A percentile compares a stretch with the other conserved stretches of the same genome.
phyloP scores from a whole-genome alignment of 2,797 vertebrate genomes.

The Australoheros facetus region DNA sequence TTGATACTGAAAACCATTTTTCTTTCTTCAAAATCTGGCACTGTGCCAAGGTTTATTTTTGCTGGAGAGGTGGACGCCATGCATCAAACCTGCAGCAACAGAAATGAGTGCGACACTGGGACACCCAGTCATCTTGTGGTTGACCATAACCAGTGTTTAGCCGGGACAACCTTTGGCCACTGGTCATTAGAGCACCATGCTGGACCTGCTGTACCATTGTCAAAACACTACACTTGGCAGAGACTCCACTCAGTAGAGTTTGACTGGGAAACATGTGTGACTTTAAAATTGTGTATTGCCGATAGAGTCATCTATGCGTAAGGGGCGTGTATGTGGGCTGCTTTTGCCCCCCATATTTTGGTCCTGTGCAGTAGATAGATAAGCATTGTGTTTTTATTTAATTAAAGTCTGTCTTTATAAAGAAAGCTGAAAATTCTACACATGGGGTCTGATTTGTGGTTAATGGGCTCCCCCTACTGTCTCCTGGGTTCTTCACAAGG shows the following conservation, averaged over 20 bases:
- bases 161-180: slow-evolving; percentile 50
- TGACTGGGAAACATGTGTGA: slow-evolving; percentile 18
- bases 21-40: slow-evolving; percentile 61
- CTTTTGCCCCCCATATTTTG: not conserved
- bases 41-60: slow-evolving; percentile 53
- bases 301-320: not conserved
- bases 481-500: slow-evolving; percentile 32
- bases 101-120: slow-evolving; percentile 42
- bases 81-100: slow-evolving; percentile 37
- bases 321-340: not conserved
- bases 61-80: slow-evolving; percentile 45
- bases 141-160: slow-evolving; percentile 67
- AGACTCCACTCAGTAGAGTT: slow-evolving; percentile 6
- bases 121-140: slow-evolving; percentile 71
- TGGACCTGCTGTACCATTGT: slow-evolving; percentile 51
- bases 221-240: slow-evolving; percentile 65
- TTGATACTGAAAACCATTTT: slow-evolving; percentile 42
- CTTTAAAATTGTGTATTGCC: slow-evolving; percentile 10
- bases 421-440: not conserved
- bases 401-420: not conserved
- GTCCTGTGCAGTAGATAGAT: not conserved
- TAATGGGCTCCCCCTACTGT: slow-evolving; percentile 72
- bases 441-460: slow-evolving; percentile 46
- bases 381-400: not conserved
- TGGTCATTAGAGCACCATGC: slow-evolving; percentile 65